These are phyloP conservation scores for Eupeodes corollae DNA, from an alignment of 1,140 invertebrate species.

Conservation along the genomic window DNA sequence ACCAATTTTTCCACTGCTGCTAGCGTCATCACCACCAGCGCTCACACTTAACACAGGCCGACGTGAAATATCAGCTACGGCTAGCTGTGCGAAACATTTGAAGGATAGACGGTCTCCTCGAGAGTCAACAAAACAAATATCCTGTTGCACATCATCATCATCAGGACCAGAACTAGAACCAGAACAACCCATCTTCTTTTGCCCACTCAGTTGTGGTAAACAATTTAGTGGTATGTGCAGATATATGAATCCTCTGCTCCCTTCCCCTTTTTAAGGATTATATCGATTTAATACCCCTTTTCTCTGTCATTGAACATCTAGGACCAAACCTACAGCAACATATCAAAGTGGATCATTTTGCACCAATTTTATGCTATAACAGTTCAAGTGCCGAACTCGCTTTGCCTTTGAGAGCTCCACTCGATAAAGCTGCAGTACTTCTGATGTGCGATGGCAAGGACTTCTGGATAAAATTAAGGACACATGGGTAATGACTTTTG, in stretches of 20 bases:
- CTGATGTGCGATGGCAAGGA: conserved; percentile 3
- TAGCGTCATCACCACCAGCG: background rate
- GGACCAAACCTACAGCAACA: conserved; percentile 3
- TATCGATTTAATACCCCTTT: no score
- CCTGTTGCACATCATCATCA: no score
- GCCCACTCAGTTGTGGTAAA: no score
- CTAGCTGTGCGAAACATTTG: background rate
- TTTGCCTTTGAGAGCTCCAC: conserved; percentile 2
- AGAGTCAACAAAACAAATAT: no score
- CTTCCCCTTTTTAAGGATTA: no score
- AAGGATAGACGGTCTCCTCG: no score
- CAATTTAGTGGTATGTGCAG: no score
- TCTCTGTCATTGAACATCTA: no score
- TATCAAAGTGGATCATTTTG: conserved; percentile 5
- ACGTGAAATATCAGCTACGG: background rate
- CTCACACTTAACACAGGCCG: background rate
- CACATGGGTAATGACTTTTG: background rate
- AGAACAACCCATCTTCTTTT: no score
- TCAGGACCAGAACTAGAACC: no score
- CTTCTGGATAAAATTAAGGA: conserved; percentile 4
- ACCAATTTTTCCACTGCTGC: conserved; percentile 11
- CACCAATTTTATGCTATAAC: conserved; percentile 6
- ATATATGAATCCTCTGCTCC: no score
- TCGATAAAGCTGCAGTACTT: conserved; percentile 7
- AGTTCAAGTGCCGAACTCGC: conserved; percentile 3